These are phyloP conservation scores for Odocoileus virginianus DNA, from an alignment of 2,113 vertebrate species.

Conservation along the genomic window DNA sequence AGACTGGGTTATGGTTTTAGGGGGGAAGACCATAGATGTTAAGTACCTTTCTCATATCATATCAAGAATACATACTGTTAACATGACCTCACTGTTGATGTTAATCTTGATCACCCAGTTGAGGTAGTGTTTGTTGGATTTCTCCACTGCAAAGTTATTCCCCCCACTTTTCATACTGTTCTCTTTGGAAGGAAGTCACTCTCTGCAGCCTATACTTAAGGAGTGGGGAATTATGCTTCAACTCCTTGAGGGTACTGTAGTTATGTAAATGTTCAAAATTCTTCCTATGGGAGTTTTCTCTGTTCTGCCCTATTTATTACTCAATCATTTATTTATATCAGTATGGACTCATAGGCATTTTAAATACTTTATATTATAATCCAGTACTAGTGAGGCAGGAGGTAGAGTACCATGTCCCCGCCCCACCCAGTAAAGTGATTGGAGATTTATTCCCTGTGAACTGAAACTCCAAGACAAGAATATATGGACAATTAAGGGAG, in stretches of 20 bases:
- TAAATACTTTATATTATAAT: not conserved
- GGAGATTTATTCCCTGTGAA: not conserved
- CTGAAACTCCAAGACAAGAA: not conserved
- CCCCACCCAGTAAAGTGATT: not conserved
- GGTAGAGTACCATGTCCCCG: not conserved
- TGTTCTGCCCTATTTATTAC: not conserved
- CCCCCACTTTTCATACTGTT: not conserved
- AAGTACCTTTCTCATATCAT: not conserved
- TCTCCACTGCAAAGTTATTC: not conserved
- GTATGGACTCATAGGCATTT: not conserved
- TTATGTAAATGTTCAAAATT: not conserved
- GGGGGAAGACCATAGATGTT: not conserved
- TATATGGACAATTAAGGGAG: not conserved
- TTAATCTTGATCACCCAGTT: not conserved
- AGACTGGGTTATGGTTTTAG: not conserved
- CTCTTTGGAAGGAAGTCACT: not conserved
- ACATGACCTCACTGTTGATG: not conserved
- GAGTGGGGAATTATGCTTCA: not conserved
- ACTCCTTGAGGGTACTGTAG: not conserved
- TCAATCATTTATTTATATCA: not conserved
- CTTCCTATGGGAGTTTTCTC: not conserved
- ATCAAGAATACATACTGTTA: not conserved
- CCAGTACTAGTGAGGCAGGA: not conserved
- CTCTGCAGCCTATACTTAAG: not conserved
- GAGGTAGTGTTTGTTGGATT: not conserved